Conservation (phyloP, 2,113 vertebrate genomes). For the Paramisgurnus dabryanus region DNA sequence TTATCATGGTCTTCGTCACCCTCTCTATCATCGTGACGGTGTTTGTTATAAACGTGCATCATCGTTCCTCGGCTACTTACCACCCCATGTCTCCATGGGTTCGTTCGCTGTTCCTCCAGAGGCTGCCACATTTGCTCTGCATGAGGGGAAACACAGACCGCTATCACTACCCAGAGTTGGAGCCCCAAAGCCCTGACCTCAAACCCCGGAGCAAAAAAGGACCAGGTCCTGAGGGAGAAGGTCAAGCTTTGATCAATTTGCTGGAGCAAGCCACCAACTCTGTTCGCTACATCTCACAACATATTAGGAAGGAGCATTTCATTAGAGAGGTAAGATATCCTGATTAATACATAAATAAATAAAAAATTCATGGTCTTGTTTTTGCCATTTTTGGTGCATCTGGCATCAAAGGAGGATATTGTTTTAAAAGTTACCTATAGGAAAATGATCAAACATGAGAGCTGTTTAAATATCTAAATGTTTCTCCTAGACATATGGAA, state of each 20-base stretch:
- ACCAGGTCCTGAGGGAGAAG: conserved; percentile 64
- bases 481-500: too few species aligned
- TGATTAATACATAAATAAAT: too few species aligned
- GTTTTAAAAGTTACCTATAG: too few species aligned
- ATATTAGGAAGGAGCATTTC: conserved; percentile 93
- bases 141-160: conserved; percentile 89
- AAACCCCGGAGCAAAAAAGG: conserved; percentile 69
- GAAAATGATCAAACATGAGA: too few species aligned
- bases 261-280: conserved; percentile 90
- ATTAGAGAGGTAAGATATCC: conserved; percentile 82
- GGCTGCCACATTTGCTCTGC: conserved; percentile 85
- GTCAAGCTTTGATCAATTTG: conserved; percentile 83
- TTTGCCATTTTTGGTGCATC: neutral
- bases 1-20: conserved; percentile 98
- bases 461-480: too few species aligned
- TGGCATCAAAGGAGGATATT: too few species aligned
- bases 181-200: conserved; percentile 68
- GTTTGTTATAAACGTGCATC: conserved; percentile 96
- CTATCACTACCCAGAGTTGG: conserved; percentile 81
- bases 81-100: conserved; percentile 98
- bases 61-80: conserved; percentile 92
- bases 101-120: conserved; percentile 89
- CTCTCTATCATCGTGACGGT: conserved; percentile 94
- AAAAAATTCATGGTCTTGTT: too few species aligned
- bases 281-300: conserved; percentile 91